Conservation (phyloP, 2,113 vertebrate species). For the Sigmodon hispidus region DNA sequence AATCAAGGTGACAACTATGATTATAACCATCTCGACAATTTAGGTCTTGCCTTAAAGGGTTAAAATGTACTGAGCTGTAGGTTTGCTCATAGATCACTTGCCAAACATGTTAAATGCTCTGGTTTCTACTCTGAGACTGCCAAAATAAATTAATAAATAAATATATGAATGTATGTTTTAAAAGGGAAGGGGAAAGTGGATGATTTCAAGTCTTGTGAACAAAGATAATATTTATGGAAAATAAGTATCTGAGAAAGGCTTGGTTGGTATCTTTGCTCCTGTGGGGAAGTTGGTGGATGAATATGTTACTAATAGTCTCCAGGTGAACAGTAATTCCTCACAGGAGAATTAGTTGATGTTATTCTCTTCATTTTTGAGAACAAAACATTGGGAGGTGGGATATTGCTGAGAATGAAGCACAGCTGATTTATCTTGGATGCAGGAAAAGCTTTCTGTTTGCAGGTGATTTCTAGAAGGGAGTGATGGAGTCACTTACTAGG, state of each 20-base stretch:
- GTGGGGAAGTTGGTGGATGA: neutral
- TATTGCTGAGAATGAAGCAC: neutral
- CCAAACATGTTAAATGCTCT: no score
- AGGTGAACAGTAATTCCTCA: neutral
- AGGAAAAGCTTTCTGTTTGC: slow-evolving; percentile 42
- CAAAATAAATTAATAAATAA: neutral
- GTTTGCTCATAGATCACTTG: neutral
- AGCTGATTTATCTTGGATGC: slow-evolving; percentile 37
- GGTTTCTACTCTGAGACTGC: neutral
- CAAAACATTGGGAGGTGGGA: neutral
- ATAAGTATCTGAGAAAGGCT: slow-evolving; percentile 4
- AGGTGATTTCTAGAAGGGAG: slow-evolving; percentile 7
- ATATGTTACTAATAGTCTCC: neutral
- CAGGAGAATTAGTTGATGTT: neutral
- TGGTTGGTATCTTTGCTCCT: neutral
- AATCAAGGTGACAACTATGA: no score
- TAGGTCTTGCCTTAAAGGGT: neutral
- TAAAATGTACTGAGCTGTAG: neutral
- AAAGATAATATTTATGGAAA: neutral
- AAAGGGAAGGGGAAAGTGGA: neutral
- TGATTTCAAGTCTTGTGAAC: neutral
- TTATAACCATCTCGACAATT: neutral
- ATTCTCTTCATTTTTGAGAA: neutral
- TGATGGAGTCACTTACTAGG: slow-evolving; percentile 6
- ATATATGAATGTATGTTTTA: neutral